Evolutionary conservation across 1,140 invertebrate species (phyloP).

Genomic region (Andrena cerasifolii): DNA sequence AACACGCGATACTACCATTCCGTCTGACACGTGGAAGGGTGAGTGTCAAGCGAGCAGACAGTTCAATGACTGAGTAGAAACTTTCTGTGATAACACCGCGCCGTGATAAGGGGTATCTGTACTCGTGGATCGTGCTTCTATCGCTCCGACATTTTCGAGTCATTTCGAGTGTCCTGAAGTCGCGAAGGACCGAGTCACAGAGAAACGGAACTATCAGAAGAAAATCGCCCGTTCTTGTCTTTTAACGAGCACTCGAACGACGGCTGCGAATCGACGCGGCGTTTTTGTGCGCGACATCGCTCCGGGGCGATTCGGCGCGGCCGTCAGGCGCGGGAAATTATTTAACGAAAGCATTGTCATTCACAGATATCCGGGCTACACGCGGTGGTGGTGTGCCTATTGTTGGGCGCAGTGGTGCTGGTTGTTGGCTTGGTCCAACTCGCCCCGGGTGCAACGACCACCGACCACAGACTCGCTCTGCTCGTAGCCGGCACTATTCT

Average conservation of each 20-base stretch:
- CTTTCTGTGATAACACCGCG: too few species aligned
- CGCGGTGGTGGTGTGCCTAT: conserved; percentile 88
- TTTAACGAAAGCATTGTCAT: conserved; percentile 49
- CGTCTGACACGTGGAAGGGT: too few species aligned
- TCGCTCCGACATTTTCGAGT: too few species aligned
- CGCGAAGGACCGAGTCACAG: too few species aligned
- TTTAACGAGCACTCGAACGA: not conserved
- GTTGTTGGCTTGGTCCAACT: conserved; percentile 92
- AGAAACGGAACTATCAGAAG: too few species aligned
- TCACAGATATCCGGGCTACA: conserved; percentile 88
- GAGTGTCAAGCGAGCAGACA: too few species aligned
- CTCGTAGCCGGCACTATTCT: conserved; percentile 86
- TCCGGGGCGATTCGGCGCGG: not conserved
- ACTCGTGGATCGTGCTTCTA: too few species aligned
- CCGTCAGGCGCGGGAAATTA: not conserved
- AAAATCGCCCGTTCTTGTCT: too few species aligned
- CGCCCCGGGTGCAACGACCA: conserved; percentile 90
- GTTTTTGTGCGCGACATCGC: not conserved
- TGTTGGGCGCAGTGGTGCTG: conserved; percentile 89
- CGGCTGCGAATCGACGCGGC: not conserved
- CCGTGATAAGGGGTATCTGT: too few species aligned
- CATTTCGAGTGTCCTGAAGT: too few species aligned
- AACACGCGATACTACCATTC: too few species aligned
- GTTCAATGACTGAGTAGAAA: too few species aligned
- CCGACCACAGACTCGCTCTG: conserved; percentile 88